Base-by-base conservation (phyloP, 2,797 vertebrate species). In the Muraenolepis orangiensis region DNA sequence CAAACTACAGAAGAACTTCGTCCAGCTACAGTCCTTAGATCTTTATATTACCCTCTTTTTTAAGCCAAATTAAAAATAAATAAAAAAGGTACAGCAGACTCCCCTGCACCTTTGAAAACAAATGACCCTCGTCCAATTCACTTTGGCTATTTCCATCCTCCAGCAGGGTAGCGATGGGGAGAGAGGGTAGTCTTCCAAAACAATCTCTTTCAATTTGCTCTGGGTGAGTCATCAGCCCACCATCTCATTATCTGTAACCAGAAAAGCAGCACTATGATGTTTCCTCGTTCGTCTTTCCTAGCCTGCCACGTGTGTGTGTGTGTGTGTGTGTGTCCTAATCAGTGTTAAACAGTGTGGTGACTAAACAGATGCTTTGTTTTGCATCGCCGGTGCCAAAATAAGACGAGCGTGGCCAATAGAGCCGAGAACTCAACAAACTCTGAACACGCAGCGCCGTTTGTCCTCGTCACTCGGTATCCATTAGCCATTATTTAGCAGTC, bases 301-400 rank as follows among this genome's bases (percentile, higher is more conserved):
- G 4, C 32, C 71, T 32, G 74, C 68, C 71, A 76, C 66, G 80
- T 77, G 69, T 67, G 69, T 71, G 82, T 83, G 77, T 76, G n/a
- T n/a, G n/a, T n/a, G 80, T 77, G 69, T 67, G 69, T 71, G 82
- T 83, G 77, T 76, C 71, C 31, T 72, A 72, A 81, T 79, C 69
- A 82, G 34, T 78, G 70, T 66, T 42, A 51, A 71, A 66, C 67
- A 81, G 78, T 75, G 72, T 75, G 72, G 67, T 70, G 61, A 64
- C 57, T 36, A 32, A 79, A 76, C 66, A 79, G 57, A 73, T 71
- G 66, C 16, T 72, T 66, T 75, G 26, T 66, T 57, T 64, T 42
- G 40, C 14, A 74, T 46, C 75, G 70, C 57, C 79, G 69, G 69
- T 66, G 34, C 64, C 71, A 31, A 30, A 78, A 51, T 20, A n/a